Conservation (phyloP, 2,797 vertebrate species). For the Micrastur ruficollis region DNA sequence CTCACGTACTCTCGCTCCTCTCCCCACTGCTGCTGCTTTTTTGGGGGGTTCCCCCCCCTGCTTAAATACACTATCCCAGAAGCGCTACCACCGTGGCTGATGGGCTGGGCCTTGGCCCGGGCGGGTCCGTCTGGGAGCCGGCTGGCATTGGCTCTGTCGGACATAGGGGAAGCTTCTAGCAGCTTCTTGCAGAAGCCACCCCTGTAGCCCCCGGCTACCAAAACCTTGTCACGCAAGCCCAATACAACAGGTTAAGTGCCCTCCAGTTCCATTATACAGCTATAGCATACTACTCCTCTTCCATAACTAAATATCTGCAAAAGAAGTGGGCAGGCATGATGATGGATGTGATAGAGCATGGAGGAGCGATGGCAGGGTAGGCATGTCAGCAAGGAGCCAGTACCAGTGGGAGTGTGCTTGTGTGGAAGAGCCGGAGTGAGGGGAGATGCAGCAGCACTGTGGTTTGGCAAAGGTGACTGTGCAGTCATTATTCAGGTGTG, state of each 20-base stretch:
- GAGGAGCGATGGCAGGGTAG: neutral
- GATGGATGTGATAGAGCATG: neutral
- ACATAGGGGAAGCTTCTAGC: too few relatives aligned
- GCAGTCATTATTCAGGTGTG: slow-evolving; percentile 27
- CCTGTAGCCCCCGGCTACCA: too few relatives aligned
- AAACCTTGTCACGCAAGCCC: too few relatives aligned
- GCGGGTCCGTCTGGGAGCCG: too few relatives aligned
- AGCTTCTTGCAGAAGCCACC: too few relatives aligned
- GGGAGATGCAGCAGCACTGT: neutral
- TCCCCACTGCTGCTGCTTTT: too few relatives aligned
- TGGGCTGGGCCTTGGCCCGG: too few relatives aligned
- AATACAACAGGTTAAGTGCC: neutral
- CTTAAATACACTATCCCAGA: too few relatives aligned
- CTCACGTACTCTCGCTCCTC: too few relatives aligned
- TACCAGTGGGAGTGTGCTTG: neutral
- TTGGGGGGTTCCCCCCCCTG: too few relatives aligned
- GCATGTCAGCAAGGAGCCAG: neutral
- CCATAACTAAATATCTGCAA: neutral
- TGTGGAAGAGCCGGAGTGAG: accelerated
- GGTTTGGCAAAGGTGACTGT: neutral
- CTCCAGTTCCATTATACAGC: neutral
- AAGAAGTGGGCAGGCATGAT: neutral
- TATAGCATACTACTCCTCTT: neutral
- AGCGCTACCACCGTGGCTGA: too few relatives aligned
- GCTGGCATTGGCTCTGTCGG: too few relatives aligned